Evolutionary conservation across 2,888 invertebrate genomes (phyloP), one percentile per base, ranked within the genome.

Genomic region (Sclerodermus sp.): DNA sequence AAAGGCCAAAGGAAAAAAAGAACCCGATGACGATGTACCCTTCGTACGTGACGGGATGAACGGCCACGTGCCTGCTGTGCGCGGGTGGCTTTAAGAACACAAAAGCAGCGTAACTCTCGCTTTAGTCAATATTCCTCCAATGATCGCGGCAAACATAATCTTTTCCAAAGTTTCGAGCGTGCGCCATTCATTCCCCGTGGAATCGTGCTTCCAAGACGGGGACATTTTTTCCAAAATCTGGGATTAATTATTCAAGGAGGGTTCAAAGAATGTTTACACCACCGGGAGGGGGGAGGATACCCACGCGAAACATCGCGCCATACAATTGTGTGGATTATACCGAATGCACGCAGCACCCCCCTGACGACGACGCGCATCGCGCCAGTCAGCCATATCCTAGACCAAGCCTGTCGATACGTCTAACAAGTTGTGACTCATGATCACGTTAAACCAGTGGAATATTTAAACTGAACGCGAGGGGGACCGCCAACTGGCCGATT

Each of bases 41-140:
- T 49, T 43, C 16, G 45, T 67, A 68, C 70, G 67, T 68, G 68
- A 70, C 70, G 62, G 67, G 63, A 68, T 63, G 66, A 57, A 32
- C 42, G 34, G 67, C 66, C 70, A 67, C 68, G 70, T 66, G 67
- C 68, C 67, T 46, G 41, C 38, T 51, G 48, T 17, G 23, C 4
- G 49, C 51, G 55, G 55, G 51, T 55, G 58, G 53, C 36, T 53
- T 45, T 18, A 29, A 36, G 15, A 39, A 13, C 15, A 39, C 39
- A 39, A 39, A 23, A 23, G 23, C n/a, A n/a, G n/a, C 23, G 23
- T 23, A 23, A 23, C 8, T 23, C 3, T n/a, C n/a, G n/a, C n/a
- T n/a, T n/a, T n/a, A n/a, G n/a, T 23, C 23, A 5, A 23, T 23
- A 23, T 23, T 23, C 23, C 8, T 8, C 23, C 4, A 23, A 3